A percentile compares a stretch with the other conserved stretches of the same genome.
phyloP scores from a whole-genome alignment of 64 coral and sea anemone genomes.

The Acropora yongei region DNA sequence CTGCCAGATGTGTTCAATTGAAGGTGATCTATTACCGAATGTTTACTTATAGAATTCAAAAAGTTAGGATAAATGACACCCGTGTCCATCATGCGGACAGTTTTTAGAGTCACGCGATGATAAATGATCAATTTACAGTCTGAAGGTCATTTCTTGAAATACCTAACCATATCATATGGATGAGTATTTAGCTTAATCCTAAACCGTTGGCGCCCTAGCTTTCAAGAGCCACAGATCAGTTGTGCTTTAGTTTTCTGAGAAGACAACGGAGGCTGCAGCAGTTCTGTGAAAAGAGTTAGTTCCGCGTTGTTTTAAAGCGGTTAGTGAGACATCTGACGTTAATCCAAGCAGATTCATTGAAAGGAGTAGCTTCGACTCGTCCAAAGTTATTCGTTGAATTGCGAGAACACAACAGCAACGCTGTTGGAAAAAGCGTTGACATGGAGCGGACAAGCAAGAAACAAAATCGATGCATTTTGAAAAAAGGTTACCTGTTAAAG shows the following conservation, averaged over 20 bases:
- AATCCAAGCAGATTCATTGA: not conserved
- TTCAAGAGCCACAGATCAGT: not conserved
- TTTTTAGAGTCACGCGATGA: not conserved
- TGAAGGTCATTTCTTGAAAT: constrained; percentile 4
- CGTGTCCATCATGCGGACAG: not conserved
- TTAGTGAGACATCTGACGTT: not conserved
- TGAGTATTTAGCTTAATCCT: not conserved
- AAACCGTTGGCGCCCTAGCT: not conserved
- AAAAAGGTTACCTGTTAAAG: constrained; percentile 86
- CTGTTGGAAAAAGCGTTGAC: not conserved
- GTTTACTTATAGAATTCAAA: too few relatives aligned
- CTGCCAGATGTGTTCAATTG: too few relatives aligned
- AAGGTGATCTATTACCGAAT: too few relatives aligned
- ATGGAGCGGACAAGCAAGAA: constrained; percentile 15
- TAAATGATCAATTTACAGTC: not conserved
- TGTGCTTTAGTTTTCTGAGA: not conserved
- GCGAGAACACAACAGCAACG: not conserved
- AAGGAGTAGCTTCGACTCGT: not conserved
- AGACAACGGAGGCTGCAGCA: not conserved
- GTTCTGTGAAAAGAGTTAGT: not conserved
- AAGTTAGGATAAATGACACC: not conserved
- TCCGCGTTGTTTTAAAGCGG: not conserved
- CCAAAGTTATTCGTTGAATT: not conserved
- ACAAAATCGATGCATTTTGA: constrained; percentile 20
- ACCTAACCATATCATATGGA: not conserved